These are phyloP conservation scores for Threskiornis aethiopicus DNA, from an alignment of 2,797 vertebrate genomes.

Conservation along the genomic window DNA sequence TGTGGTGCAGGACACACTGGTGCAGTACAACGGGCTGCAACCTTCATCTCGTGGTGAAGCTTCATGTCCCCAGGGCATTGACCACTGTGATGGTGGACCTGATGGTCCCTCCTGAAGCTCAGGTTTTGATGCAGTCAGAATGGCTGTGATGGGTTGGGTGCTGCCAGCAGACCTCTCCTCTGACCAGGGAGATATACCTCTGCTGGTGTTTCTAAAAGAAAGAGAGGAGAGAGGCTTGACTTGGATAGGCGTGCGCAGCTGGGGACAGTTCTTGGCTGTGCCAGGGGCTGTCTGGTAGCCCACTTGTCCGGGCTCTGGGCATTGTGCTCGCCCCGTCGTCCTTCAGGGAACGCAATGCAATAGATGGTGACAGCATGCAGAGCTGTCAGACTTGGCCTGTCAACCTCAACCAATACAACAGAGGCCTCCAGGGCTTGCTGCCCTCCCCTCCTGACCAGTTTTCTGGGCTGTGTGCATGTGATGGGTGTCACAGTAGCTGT, in stretches of 20 bases:
- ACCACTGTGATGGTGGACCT: not conserved
- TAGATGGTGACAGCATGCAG: not conserved
- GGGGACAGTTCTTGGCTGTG: not conserved
- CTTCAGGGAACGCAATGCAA: not conserved
- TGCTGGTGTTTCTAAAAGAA: not conserved
- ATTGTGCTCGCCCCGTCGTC: accelerated
- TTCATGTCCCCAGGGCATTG: accelerated
- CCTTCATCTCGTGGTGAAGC: accelerated
- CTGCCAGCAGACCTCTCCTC: not conserved
- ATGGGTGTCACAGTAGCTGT: not conserved
- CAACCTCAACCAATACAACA: not conserved
- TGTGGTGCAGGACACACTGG: not conserved
- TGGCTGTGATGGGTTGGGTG: not conserved
- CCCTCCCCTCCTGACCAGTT: not conserved
- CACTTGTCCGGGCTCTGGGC: not conserved
- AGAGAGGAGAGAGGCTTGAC: not conserved
- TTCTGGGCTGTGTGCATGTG: not conserved
- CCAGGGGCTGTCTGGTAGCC: not conserved
- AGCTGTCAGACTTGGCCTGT: not conserved
- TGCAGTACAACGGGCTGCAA: not conserved
- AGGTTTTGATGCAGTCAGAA: not conserved
- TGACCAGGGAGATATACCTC: not conserved
- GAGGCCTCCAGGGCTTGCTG: not conserved
- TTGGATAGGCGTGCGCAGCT: accelerated
- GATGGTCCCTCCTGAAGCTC: not conserved